phyloP scores from a whole-genome alignment of 2,888 invertebrate genomes.

The Rhagonycha fulva region DNA sequence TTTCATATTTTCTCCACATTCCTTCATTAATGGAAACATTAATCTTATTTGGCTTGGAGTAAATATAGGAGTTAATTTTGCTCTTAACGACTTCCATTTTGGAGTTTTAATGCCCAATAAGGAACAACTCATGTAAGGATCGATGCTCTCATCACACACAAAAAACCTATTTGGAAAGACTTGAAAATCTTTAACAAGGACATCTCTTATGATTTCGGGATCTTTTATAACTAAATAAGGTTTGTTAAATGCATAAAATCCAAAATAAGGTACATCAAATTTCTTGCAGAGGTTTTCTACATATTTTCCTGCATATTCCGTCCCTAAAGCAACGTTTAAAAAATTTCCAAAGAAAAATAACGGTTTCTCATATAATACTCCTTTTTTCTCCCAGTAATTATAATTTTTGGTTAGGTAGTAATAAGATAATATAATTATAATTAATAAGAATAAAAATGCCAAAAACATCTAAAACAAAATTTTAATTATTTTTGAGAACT shows the following conservation, averaged over 20 bases:
- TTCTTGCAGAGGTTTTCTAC: constrained; percentile 40
- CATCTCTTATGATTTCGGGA: constrained; percentile 52
- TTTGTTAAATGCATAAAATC: constrained; percentile 54
- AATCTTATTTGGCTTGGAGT: constrained; percentile 58
- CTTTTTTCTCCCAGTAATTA: constrained; percentile 49
- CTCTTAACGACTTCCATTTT: constrained; percentile 57
- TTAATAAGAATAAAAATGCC: not conserved
- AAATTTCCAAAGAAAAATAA: constrained; percentile 47
- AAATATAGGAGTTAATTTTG: constrained; percentile 58
- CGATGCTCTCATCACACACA: constrained; percentile 49
- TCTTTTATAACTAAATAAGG: constrained; percentile 54
- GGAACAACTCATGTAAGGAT: constrained; percentile 51
- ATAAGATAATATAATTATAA: not conserved
- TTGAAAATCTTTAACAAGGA: constrained; percentile 54
- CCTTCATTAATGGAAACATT: constrained; percentile 45
- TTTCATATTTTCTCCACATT: not conserved
- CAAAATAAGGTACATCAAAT: constrained; percentile 45
- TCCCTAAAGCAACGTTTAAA: constrained; percentile 40
- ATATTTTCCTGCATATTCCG: constrained; percentile 35
- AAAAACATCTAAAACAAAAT: not conserved
- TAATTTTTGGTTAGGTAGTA: constrained; percentile 32
- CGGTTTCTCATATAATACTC: constrained; percentile 46
- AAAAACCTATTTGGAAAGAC: constrained; percentile 55
- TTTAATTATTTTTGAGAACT: too few relatives aligned
- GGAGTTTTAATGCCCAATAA: constrained; percentile 54